Conservation (phyloP, 2,888 invertebrate genomes). For the Hyposoter didymator region DNA sequence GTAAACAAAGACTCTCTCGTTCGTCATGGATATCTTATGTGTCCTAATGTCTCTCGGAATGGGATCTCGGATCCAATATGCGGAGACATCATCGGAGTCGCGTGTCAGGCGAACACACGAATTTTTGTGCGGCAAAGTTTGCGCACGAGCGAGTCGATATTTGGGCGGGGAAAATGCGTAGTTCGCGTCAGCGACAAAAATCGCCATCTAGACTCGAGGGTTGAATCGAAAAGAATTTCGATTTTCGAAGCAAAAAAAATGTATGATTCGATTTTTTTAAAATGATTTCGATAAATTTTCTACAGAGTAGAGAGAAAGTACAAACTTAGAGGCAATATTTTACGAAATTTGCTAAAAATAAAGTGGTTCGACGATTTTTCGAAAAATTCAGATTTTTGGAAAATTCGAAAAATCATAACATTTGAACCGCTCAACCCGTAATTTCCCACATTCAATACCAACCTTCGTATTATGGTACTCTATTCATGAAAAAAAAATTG, state of each 20-base stretch:
- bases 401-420: too few species aligned
- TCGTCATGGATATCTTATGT: constrained; percentile 42
- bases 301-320: too few species aligned
- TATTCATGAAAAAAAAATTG: too few species aligned
- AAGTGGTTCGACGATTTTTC: too few species aligned
- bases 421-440: too few species aligned
- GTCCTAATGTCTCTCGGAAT: constrained; percentile 37
- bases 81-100: constrained; percentile 38
- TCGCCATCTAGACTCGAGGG: neutral
- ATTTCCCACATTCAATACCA: too few species aligned
- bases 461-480: too few species aligned
- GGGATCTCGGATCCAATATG: constrained; percentile 42
- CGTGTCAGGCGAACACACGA: constrained; percentile 22
- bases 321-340: too few species aligned
- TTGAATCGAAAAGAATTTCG: neutral
- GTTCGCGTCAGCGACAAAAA: neutral
- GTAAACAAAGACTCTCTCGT: neutral
- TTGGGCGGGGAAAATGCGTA: neutral
- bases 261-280: neutral
- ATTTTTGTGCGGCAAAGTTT: neutral
- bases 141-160: neutral
- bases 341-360: too few species aligned
- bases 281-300: too few species aligned
- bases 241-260: neutral
- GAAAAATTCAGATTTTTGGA: too few species aligned